Percentiles rank a stretch among this genome's conserved stretches.
phyloP scores from a whole-genome alignment of 2,797 vertebrate species.

The Sebastes alutus region DNA sequence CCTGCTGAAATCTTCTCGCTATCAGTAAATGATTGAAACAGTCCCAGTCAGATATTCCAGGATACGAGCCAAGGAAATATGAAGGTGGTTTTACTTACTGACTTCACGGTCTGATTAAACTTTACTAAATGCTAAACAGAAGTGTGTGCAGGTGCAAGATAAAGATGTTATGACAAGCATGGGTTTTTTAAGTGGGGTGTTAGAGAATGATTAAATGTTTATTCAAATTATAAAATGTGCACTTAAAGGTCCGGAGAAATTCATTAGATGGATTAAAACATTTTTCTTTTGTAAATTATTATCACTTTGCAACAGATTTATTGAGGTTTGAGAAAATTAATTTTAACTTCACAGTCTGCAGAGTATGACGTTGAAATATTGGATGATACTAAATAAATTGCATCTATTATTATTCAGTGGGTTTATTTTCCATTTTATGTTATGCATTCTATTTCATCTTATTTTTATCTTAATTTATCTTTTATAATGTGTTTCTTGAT shows the following conservation, averaged over 20 bases:
- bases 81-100: neutral
- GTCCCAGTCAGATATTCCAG: neutral
- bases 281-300: neutral
- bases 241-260: neutral
- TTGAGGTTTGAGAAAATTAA: neutral
- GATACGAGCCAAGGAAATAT: neutral
- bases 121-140: neutral
- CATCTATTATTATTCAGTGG: no score
- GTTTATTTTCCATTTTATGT: no score
- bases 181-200: neutral
- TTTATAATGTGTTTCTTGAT: no score
- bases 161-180: neutral
- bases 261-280: neutral
- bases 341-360: neutral
- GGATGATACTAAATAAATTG: neutral
- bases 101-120: neutral
- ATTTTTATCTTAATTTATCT: no score
- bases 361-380: neutral
- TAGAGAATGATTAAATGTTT: neutral
- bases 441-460: no score
- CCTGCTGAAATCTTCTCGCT: constrained; percentile 1
- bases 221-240: neutral
- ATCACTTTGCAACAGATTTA: neutral
- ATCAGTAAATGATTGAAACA: neutral
- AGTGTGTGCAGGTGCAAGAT: neutral